Conservation (phyloP, 2,113 vertebrate species). For the Ondatra zibethicus region DNA sequence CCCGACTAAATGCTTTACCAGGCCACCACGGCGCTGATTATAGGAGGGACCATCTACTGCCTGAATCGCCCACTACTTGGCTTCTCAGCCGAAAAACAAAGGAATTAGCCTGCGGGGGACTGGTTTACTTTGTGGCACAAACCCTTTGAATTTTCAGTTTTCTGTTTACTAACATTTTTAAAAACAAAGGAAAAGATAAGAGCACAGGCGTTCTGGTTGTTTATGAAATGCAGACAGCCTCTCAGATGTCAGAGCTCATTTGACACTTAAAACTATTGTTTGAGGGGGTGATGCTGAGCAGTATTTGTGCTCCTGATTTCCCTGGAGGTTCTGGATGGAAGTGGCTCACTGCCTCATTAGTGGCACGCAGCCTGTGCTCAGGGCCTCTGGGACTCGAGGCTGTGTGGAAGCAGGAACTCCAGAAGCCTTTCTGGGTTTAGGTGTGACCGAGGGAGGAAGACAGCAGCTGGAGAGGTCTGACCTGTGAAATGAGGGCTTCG, state of each 20-base stretch:
- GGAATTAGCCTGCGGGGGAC: slow-evolving; percentile 51
- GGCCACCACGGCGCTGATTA: slow-evolving; percentile 96
- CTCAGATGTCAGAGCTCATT: slow-evolving; percentile 46
- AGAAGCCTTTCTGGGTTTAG: slow-evolving; percentile 38
- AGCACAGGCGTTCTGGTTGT: slow-evolving; percentile 28
- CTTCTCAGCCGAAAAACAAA: slow-evolving; percentile 90
- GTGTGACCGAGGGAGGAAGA: slow-evolving; percentile 15
- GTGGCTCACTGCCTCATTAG: not conserved
- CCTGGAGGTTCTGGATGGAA: slow-evolving; percentile 30
- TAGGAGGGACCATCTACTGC: slow-evolving; percentile 95
- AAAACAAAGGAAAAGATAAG: slow-evolving; percentile 48
- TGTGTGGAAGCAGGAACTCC: not conserved
- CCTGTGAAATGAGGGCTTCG: not conserved
- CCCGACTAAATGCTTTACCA: slow-evolving; percentile 95
- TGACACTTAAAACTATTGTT: slow-evolving; percentile 14
- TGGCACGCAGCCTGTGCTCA: not conserved
- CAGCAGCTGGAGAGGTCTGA: not conserved
- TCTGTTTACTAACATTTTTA: slow-evolving; percentile 37
- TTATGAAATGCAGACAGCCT: slow-evolving; percentile 36
- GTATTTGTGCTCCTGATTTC: slow-evolving; percentile 27
- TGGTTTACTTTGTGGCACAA: slow-evolving; percentile 47
- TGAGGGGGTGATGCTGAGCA: not conserved
- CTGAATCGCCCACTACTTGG: slow-evolving; percentile 94
- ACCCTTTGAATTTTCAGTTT: slow-evolving; percentile 60
- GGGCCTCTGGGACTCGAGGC: not conserved